Evolutionary conservation across 1,140 invertebrate species (phyloP).

Genomic region (Probaryconus sp.): DNA sequence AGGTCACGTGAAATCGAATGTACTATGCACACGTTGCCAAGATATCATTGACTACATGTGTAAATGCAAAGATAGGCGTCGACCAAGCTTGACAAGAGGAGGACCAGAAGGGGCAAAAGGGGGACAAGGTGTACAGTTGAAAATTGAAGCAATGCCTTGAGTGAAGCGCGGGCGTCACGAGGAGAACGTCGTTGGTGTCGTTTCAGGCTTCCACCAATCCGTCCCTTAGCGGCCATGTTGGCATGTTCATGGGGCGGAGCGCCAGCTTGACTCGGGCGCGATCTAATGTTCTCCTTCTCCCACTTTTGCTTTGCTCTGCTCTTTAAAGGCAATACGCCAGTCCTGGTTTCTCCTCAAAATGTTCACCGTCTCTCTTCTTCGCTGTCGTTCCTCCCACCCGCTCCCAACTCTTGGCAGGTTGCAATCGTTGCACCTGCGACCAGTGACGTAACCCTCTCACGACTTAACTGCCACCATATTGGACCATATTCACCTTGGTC

Average conservation of each 20-base stretch:
- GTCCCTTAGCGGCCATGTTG: constrained; percentile 78
- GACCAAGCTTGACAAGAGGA: constrained; percentile 54
- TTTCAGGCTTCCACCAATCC: constrained; percentile 75
- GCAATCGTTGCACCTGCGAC: constrained; percentile 65
- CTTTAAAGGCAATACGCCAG: constrained; percentile 38
- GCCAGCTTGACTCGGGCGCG: constrained; percentile 39
- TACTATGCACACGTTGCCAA: constrained; percentile 1
- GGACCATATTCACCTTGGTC: constrained; percentile 21
- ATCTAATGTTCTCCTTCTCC: constrained; percentile 49
- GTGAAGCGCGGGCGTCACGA: constrained; percentile 77
- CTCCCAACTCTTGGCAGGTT: constrained; percentile 54
- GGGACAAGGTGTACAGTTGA: constrained; percentile 25
- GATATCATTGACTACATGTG: constrained; percentile 18
- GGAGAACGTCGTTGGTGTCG: constrained; percentile 73
- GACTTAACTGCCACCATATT: constrained; percentile 17
- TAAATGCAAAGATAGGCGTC: constrained; percentile 40
- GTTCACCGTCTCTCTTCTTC: constrained; percentile 30
- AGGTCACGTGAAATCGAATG: not conserved
- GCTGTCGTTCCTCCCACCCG: constrained; percentile 42
- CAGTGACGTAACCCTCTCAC: constrained; percentile 61
- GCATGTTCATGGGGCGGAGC: constrained; percentile 76
- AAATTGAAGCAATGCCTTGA: constrained; percentile 64
- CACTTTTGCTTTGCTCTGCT: constrained; percentile 33
- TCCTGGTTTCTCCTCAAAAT: constrained; percentile 27
- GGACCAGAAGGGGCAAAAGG: constrained; percentile 23